Conservation (phyloP, 1,140 invertebrate genomes). For the Megalopta genalis region DNA sequence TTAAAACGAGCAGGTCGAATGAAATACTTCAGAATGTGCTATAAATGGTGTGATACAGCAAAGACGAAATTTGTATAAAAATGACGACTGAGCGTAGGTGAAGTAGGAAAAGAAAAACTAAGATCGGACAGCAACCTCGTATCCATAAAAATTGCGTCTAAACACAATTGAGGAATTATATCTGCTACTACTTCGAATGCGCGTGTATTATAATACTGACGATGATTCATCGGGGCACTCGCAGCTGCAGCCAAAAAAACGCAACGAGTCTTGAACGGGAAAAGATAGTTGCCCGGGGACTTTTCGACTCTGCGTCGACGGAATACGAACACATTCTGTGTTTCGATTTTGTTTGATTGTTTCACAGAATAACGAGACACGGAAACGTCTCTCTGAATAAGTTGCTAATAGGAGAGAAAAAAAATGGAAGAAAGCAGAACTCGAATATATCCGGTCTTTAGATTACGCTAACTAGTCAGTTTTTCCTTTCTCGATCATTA, state of each 20-base stretch:
- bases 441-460: too few species aligned
- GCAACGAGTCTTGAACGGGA: neutral
- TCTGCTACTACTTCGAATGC: constrained; percentile 12
- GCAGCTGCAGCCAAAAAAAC: neutral
- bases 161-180: neutral
- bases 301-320: neutral
- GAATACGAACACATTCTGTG: neutral
- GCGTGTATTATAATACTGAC: constrained; percentile 7
- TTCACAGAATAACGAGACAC: too few species aligned
- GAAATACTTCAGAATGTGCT: too few species aligned
- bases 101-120: neutral
- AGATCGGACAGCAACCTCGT: neutral
- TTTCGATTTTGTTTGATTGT: neutral
- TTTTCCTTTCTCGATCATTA: neutral
- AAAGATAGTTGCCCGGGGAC: neutral
- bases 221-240: neutral
- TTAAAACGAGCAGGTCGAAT: too few species aligned
- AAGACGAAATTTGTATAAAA: neutral
- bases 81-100: neutral
- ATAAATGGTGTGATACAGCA: too few species aligned
- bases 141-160: neutral
- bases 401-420: too few species aligned
- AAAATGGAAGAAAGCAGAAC: too few species aligned
- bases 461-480: neutral
- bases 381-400: too few species aligned